Base-by-base conservation (phyloP, 2,888 invertebrate genomes). In the Baronia brevicornis region DNA sequence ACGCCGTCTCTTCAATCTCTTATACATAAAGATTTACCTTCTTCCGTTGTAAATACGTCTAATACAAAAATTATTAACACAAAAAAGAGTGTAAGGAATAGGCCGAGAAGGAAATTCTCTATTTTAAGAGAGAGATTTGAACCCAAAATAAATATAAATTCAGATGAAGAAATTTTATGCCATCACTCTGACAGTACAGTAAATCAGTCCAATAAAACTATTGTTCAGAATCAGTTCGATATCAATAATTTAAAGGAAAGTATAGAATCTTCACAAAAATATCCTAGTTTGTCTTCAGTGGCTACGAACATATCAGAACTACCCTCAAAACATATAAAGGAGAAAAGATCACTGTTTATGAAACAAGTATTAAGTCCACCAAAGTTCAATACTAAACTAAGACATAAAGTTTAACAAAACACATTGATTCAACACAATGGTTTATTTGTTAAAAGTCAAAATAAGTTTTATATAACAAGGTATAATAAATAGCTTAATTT, bases 341-440 rank as follows among this genome's bases (percentile, higher is more conserved):
- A 87, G 32, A 87, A 84, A 46, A 65, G 84, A 46, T 84, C 84
- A 36, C 50, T 86, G 43, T 87, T 87, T 57, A 68, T 87, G 57
- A 87, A 86, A 54, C 87, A 87, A 68, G 87, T 87, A 33, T 61
- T 87, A 39, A 86, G 80, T 41, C 86, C 87, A 26, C 86, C 87
- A 33, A 86, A 86, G 65, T 82, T 86, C 43, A 84, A 84, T 42
- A 77, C 77, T 14, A 80, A 78, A 44, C 48, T 77, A 51, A 67
- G 59, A 54, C 69, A 77, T 54, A 79, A 79, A 54, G 65, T 68
- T 14, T 77, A 54, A 21, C 12, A 12, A 18, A 26, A 18, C 10
- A 25, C 14, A 10, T 27, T 13, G 20, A 29, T 13, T 4, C 8
- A 6, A 5, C n/a, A n/a, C n/a, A n/a, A n/a, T n/a, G n/a, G n/a